A percentile compares a stretch with the other conserved stretches of the same genome.
These are phyloP conservation scores for Theodoxus fluviatilis DNA, from an alignment of 2,888 invertebrate genomes.

Conservation along the genomic window DNA sequence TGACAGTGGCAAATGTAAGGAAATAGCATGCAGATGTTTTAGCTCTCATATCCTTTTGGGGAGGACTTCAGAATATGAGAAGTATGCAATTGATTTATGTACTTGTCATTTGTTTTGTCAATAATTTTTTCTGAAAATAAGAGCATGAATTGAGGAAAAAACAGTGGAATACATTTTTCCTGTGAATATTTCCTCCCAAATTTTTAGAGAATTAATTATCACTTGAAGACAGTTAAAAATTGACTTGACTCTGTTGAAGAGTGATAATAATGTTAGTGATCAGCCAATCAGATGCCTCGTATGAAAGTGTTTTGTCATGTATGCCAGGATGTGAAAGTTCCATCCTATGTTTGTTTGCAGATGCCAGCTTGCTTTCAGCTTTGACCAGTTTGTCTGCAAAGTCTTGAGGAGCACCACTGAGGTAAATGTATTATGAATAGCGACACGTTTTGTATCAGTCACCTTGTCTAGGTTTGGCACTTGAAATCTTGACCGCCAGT, in stretches of 20 bases:
- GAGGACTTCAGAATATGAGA: no score
- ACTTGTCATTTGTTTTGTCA: no score
- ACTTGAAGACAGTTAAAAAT: not conserved
- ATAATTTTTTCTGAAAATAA: no score
- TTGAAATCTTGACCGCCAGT: no score
- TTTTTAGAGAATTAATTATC: not conserved
- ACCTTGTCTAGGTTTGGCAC: no score
- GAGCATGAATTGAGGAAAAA: no score
- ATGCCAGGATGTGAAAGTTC: not conserved
- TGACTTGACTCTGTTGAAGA: not conserved
- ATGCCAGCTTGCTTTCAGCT: constrained; percentile 44
- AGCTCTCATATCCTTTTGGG: no score
- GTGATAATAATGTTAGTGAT: not conserved
- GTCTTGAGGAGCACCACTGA: constrained; percentile 44
- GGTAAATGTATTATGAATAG: constrained; percentile 33
- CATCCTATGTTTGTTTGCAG: constrained; percentile 35
- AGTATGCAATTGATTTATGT: no score
- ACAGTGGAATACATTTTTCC: not conserved
- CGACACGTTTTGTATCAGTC: not conserved
- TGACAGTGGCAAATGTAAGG: no score
- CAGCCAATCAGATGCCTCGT: not conserved
- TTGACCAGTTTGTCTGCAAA: constrained; percentile 48
- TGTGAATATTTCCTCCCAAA: not conserved
- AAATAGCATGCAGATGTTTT: no score
- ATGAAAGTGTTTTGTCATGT: no score